Percentiles rank a stretch among this genome's conserved stretches.
phyloP scores from a whole-genome alignment of 2,888 invertebrate genomes.

The Drepanosiphum platanoidis region DNA sequence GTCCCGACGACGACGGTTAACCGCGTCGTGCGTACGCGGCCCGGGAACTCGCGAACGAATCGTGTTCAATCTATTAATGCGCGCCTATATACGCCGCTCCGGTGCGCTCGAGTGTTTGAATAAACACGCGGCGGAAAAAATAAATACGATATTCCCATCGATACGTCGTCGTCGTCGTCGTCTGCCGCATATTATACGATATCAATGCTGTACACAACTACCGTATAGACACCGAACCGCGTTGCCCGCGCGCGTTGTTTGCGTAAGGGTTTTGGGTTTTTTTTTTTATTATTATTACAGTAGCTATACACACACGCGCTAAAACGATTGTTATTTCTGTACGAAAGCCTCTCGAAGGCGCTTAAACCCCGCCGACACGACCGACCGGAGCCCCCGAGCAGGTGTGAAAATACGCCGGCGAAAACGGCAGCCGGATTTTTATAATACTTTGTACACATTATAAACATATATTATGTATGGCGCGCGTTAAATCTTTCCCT shows the following conservation, averaged over 20 bases:
- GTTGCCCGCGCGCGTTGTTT: conserved; percentile 10
- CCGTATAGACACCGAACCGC: not conserved
- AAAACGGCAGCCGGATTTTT: conserved; percentile 21
- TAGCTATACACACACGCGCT: not conserved
- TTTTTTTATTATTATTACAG: conserved; percentile 17
- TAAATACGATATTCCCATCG: conserved; percentile 4
- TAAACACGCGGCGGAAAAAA: not conserved
- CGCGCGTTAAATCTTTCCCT: not conserved
- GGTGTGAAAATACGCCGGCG: conserved; percentile 32
- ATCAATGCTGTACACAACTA: not conserved
- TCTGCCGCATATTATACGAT: too few species aligned
- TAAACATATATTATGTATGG: not conserved
- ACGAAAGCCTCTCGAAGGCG: not conserved
- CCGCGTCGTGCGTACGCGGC: too few species aligned
- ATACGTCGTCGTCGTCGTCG: not conserved
- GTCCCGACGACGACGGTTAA: too few species aligned
- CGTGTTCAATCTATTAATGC: too few species aligned
- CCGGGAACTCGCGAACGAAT: too few species aligned
- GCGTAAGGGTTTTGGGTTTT: conserved; percentile 22
- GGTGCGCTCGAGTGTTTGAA: not conserved
- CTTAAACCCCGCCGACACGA: not conserved
- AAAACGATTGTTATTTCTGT: not conserved
- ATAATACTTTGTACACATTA: conserved; percentile 9
- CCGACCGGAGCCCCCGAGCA: not conserved
- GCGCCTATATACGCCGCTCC: too few species aligned